Evolutionary conservation across 2,888 invertebrate genomes (phyloP).

Genomic region (Epinotia demarniana): DNA sequence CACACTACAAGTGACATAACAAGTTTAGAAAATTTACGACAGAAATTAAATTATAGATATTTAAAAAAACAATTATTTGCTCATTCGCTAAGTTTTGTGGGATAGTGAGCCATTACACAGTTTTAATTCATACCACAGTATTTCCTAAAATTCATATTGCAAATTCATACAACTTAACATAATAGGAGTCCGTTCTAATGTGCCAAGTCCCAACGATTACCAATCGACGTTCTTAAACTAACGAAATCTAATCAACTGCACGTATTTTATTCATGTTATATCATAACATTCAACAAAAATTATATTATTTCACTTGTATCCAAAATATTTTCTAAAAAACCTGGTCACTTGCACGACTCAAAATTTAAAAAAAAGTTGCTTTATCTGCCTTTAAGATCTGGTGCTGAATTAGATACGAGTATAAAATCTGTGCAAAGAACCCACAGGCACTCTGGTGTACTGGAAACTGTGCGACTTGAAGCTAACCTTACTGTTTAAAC

Average conservation of each 20-base stretch:
- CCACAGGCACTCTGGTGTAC: constrained; percentile 19
- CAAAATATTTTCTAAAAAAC: background rate
- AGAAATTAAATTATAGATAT: too few species aligned
- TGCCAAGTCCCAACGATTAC: background rate
- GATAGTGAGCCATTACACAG: background rate
- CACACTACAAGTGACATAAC: too few species aligned
- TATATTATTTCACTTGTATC: background rate
- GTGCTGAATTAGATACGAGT: background rate
- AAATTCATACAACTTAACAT: background rate
- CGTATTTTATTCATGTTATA: background rate
- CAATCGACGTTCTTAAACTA: background rate
- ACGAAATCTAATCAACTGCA: background rate
- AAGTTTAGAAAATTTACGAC: too few species aligned
- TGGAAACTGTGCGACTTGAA: background rate
- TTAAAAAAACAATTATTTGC: too few species aligned
- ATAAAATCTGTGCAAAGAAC: constrained; percentile 6
- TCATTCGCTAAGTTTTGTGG: too few species aligned
- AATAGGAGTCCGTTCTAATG: background rate
- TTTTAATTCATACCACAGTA: background rate
- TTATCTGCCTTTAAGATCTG: background rate
- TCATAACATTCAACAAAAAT: background rate
- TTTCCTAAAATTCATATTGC: constrained; percentile 6
- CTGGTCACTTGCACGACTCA: background rate
- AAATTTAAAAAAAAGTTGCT: background rate
- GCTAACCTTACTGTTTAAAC: background rate